Base-by-base conservation (phyloP, 1,140 invertebrate genomes). In the Polypedilum pembai region DNA sequence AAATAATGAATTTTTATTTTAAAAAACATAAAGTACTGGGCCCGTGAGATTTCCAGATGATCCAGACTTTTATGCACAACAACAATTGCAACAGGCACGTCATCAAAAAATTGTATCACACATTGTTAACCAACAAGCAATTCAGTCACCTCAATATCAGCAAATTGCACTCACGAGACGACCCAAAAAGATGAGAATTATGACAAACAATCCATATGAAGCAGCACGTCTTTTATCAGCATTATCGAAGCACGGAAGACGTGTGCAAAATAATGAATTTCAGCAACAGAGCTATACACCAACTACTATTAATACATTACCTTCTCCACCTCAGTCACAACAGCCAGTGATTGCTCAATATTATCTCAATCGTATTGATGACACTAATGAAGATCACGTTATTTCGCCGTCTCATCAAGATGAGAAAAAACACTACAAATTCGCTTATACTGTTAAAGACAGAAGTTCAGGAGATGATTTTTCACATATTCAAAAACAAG, bases 391-490 rank as follows among this genome's bases (percentile, higher is more conserved):
- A 15, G 3, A n/a, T n/a, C 45, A 56, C 15, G 45, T 12, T 3
- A 56, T 12, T n/a, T 56, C n/a, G n/a, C 45, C 45, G 15, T n/a
- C 12, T 15, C 12, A 69, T 12, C 45, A 56, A 7, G 17, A 18
- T 40, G 40, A 85, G 83, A 79, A 78, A 56, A 83, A 85, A 76
- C 85, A 85, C 75, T 87, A 87, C 78, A 85, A 84, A 0, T 87
- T 87, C 78, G 85, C 85, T 0, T 87, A 86, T 76, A 79, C 80
- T 0, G 85, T 86, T 12, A 84, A 82, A 77, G 85, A 87, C 76
- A 79, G 82, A 0, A 80, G 84, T 73, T 85, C 84, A 0, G 85
- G 85, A 1, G 85, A 87, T 77, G 85, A 87, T 75, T 86, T 86
- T 79, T 86, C 85, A 0, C 86, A 87, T 75, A 82, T 82, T 3